These are phyloP conservation scores for Bellardia pandia DNA, from an alignment of 2,888 invertebrate species.

Conservation along the genomic window DNA sequence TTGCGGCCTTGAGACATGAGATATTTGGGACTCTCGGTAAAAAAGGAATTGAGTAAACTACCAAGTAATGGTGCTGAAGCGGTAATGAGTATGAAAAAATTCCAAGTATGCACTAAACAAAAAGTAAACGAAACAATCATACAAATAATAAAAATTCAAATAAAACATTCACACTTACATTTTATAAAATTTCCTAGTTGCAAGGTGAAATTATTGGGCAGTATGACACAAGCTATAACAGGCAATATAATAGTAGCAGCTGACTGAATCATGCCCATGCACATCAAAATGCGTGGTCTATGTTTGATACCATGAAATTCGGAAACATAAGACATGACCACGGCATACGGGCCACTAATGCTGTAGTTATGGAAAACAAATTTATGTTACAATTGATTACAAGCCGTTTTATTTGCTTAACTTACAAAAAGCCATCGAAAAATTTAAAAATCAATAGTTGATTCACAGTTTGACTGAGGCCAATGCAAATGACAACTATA, in stretches of 20 bases:
- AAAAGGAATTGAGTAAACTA: slow-evolving; percentile 75
- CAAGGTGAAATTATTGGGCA: slow-evolving; percentile 87
- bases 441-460: slow-evolving; percentile 88
- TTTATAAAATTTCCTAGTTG: slow-evolving; percentile 81
- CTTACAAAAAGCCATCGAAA: slow-evolving; percentile 90
- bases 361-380: slow-evolving; percentile 81
- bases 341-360: slow-evolving; percentile 89
- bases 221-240: slow-evolving; percentile 89
- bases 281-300: slow-evolving; percentile 87
- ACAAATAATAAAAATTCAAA: neutral
- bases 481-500: slow-evolving; percentile 87
- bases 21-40: slow-evolving; percentile 82
- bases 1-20: slow-evolving; percentile 81
- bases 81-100: slow-evolving; percentile 77
- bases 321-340: slow-evolving; percentile 89
- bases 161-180: slow-evolving; percentile 72
- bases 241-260: slow-evolving; percentile 88
- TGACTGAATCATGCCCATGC: slow-evolving; percentile 88
- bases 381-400: neutral
- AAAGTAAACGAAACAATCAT: neutral
- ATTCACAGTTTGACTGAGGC: slow-evolving; percentile 87
- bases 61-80: slow-evolving; percentile 77
- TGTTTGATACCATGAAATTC: slow-evolving; percentile 89
- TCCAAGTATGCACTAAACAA: slow-evolving; percentile 78
- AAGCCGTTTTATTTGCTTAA: slow-evolving; percentile 69